Conservation (phyloP, 2,797 vertebrate genomes). For the Gobionotothen gibberifrons region DNA sequence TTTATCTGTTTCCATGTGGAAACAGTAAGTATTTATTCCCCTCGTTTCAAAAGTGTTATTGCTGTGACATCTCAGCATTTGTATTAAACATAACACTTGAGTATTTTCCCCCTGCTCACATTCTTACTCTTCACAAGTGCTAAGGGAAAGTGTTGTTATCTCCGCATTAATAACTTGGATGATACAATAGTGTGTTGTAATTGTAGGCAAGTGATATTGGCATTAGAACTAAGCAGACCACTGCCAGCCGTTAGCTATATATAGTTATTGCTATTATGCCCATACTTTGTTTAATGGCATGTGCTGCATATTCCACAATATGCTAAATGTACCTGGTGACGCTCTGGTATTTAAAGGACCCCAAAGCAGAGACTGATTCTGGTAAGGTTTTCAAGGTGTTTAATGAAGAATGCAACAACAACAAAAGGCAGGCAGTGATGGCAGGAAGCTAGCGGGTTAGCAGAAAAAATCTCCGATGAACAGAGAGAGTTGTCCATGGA, state of each 20-base stretch:
- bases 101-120: background rate
- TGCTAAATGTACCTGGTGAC: background rate
- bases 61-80: slow-evolving; percentile 2
- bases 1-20: background rate
- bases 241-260: background rate
- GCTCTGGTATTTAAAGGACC: too few species aligned
- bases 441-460: too few species aligned
- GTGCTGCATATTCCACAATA: background rate
- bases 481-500: too few species aligned
- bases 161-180: slow-evolving; percentile 8
- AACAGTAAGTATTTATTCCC: background rate
- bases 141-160: slow-evolving; percentile 11
- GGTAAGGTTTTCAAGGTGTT: too few species aligned
- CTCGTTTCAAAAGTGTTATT: background rate
- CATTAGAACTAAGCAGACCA: background rate
- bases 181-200: slow-evolving; percentile 1
- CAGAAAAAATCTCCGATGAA: too few species aligned
- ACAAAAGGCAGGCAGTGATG: too few species aligned
- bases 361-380: too few species aligned
- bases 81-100: slow-evolving; percentile 2
- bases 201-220: background rate
- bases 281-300: background rate
- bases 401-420: too few species aligned
- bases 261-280: background rate
- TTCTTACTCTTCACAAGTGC: slow-evolving; percentile 1